Evolutionary conservation across 2,113 vertebrate genomes (phyloP).

Genomic region (Psophia crepitans): DNA sequence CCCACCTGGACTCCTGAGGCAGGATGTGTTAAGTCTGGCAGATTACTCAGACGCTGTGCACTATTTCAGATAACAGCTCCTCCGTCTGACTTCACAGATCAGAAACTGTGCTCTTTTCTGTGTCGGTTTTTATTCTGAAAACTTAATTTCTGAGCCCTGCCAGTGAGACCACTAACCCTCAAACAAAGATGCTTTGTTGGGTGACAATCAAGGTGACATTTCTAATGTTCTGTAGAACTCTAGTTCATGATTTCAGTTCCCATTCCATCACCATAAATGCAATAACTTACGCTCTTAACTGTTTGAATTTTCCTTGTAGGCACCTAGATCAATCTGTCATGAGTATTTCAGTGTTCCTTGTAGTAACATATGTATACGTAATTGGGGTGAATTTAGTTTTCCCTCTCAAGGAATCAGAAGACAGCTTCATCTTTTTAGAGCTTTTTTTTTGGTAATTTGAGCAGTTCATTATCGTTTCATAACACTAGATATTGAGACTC

Average conservation of each 20-base stretch:
- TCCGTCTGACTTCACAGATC: constrained; percentile 6
- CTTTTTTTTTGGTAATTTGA: background rate
- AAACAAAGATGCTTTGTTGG: background rate
- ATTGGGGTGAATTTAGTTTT: background rate
- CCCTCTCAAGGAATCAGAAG: background rate
- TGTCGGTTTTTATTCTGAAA: background rate
- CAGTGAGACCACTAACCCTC: background rate
- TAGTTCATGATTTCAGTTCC: background rate
- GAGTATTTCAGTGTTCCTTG: background rate
- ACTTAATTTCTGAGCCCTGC: background rate
- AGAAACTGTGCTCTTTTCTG: background rate
- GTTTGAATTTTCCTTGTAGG: background rate
- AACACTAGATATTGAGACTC: background rate
- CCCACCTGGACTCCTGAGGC: constrained; percentile 61
- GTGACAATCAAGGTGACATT: background rate
- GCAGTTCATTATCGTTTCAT: background rate
- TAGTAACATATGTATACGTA: background rate
- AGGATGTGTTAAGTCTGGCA: constrained; percentile 56
- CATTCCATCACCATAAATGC: background rate
- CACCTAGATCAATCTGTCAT: background rate
- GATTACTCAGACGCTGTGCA: constrained; percentile 21
- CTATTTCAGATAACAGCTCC: constrained; percentile 59
- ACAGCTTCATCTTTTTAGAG: background rate
- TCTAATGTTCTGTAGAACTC: background rate
- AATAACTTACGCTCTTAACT: background rate